phyloP scores from a whole-genome alignment of 2,888 invertebrate genomes.

The Galeopsomyia nigrocyanea region DNA sequence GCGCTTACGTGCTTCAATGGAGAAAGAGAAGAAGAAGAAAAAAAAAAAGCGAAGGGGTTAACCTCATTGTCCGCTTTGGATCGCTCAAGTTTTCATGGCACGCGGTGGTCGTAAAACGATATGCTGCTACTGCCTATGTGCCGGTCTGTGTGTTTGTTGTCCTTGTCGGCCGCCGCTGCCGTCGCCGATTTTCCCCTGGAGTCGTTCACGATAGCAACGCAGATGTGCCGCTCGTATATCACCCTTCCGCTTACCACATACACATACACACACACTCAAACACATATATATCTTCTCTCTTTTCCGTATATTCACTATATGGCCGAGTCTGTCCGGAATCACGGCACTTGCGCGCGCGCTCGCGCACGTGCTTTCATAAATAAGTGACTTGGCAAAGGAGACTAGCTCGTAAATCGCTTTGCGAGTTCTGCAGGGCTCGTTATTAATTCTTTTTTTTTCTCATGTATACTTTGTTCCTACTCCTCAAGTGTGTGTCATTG shows the following conservation, averaged over 20 bases:
- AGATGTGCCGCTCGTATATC: slow-evolving; percentile 12
- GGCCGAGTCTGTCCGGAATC: slow-evolving; percentile 23
- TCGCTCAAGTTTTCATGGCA: slow-evolving; percentile 7
- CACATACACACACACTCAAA: not conserved
- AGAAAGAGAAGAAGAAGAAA: no score
- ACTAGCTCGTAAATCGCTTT: slow-evolving; percentile 34
- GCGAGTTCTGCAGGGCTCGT: not conserved
- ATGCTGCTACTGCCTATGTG: not conserved
- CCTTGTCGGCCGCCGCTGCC: no score
- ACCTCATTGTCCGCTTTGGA: slow-evolving; percentile 6
- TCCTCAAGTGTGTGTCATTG: no score
- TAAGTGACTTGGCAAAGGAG: slow-evolving; percentile 29
- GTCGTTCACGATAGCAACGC: slow-evolving; percentile 13
- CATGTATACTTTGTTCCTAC: no score
- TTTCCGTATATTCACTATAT: no score
- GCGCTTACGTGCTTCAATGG: no score
- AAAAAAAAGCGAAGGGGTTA: no score
- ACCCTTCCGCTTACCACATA: not conserved
- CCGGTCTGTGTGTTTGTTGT: slow-evolving; percentile 20
- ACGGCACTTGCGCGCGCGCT: slow-evolving; percentile 9
- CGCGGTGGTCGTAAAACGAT: slow-evolving; percentile 39
- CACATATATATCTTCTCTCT: slow-evolving; percentile 20
- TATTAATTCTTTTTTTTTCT: slow-evolving; percentile 19
- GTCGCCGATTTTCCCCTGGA: slow-evolving; percentile 27
- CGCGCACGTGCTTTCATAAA: slow-evolving; percentile 28